Percentiles rank a stretch among this genome's conserved stretches.
Conservation (phyloP, 1,140 invertebrate genomes). For the Drosophila sechellia region DNA sequence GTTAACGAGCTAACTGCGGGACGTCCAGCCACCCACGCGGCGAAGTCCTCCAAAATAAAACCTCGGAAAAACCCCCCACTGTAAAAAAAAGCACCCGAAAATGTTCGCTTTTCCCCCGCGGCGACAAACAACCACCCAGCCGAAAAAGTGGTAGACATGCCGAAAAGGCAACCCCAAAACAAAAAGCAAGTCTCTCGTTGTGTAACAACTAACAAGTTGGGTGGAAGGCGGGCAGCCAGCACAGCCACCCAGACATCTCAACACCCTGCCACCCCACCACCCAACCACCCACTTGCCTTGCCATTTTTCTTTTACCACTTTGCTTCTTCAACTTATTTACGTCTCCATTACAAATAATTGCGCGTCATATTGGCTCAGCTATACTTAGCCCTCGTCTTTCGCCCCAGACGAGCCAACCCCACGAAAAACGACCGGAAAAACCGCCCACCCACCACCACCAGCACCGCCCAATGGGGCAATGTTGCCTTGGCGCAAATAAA, state of each 20-base stretch:
- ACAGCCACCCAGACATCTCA: conserved; percentile 12
- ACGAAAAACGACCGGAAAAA: conserved; percentile 6
- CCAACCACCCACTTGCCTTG: conserved; percentile 35
- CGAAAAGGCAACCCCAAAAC: conserved; percentile 64
- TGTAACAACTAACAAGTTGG: conserved; percentile 76
- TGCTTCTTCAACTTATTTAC: conserved; percentile 82
- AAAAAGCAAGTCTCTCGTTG: conserved; percentile 52
- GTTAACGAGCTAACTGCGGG: conserved; percentile 80
- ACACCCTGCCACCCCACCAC: conserved; percentile 37
- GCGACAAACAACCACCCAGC: conserved; percentile 31
- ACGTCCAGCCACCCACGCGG: conserved; percentile 34
- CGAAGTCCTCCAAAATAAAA: conserved; percentile 5
- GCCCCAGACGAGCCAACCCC: conserved; percentile 22
- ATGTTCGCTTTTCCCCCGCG: conserved; percentile 9
- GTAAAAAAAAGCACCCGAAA: conserved; percentile 9
- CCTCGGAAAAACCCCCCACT: neutral
- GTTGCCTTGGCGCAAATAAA: conserved; percentile 51
- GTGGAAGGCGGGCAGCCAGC: conserved; percentile 1
- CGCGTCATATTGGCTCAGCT: conserved; percentile 83
- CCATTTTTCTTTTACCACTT: conserved; percentile 77
- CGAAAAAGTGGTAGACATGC: conserved; percentile 27
- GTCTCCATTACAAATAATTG: conserved; percentile 85
- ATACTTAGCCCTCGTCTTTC: conserved; percentile 55
- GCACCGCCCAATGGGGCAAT: conserved; percentile 1
- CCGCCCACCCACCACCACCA: neutral